These are phyloP conservation scores for Myoxocephalus aenaeus DNA, from an alignment of 2,797 vertebrate genomes.

Conservation along the genomic window DNA sequence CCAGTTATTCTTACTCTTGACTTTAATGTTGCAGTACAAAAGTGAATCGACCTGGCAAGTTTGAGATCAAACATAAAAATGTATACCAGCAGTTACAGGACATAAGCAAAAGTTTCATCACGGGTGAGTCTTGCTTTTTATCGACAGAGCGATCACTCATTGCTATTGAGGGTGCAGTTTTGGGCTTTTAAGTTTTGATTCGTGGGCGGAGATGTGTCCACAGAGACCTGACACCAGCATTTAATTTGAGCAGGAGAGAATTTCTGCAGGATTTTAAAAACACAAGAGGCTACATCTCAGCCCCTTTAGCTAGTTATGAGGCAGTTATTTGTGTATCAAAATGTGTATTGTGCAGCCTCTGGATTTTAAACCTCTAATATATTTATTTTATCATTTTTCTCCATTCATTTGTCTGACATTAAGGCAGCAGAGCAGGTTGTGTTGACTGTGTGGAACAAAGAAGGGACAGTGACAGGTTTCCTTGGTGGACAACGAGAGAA, in stretches of 20 bases:
- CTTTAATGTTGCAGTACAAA: not conserved
- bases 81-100: not conserved
- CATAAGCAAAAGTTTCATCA: conserved; percentile 1
- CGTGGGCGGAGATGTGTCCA: conserved; percentile 8
- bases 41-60: not conserved
- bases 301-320: not conserved
- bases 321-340: not conserved
- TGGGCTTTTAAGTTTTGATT: conserved; percentile 6
- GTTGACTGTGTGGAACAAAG: conserved; percentile 52
- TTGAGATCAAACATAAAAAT: not conserved
- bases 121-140: not conserved
- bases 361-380: conserved; percentile 9
- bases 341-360: not conserved
- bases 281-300: not conserved
- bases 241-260: conserved; percentile 18
- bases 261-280: conserved; percentile 8
- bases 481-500: conserved; percentile 59
- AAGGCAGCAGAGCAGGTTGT: conserved; percentile 43
- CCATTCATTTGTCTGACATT: conserved; percentile 46
- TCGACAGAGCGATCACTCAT: conserved; percentile 13
- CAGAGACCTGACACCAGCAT: conserved; percentile 2
- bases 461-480: conserved; percentile 57
- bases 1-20: not conserved
- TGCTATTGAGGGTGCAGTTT: not conserved
- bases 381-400: not conserved